Evolutionary conservation across 2,113 vertebrate species (phyloP).

Genomic region (Ibidorhyncha struthersii): DNA sequence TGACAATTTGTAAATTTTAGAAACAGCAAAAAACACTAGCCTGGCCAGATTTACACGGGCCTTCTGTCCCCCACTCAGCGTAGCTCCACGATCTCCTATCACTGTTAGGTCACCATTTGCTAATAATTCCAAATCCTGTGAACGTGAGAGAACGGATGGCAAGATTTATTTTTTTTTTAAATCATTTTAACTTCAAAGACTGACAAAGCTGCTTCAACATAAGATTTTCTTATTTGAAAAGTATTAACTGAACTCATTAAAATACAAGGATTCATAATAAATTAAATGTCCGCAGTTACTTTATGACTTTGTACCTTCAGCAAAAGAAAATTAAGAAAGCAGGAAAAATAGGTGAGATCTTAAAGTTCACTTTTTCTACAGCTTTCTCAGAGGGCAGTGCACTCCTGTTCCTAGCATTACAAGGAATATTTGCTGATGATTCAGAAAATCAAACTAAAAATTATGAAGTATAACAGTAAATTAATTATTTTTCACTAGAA

Average conservation of each 20-base stretch:
- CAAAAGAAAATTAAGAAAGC: background rate
- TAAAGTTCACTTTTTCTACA: background rate
- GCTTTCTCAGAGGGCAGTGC: background rate
- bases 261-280: background rate
- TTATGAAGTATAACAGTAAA: background rate
- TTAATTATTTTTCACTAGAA: background rate
- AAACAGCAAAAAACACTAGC: slow-evolving; percentile 10
- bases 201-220: background rate
- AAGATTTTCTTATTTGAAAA: background rate
- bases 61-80: slow-evolving; percentile 94
- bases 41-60: slow-evolving; percentile 93
- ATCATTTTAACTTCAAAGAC: background rate
- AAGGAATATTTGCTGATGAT: background rate
- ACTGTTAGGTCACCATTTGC: slow-evolving; percentile 87
- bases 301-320: background rate
- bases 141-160: background rate
- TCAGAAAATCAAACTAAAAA: background rate
- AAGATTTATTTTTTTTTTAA: background rate
- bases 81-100: slow-evolving; percentile 92
- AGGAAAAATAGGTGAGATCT: background rate
- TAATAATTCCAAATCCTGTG: slow-evolving; percentile 88
- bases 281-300: background rate
- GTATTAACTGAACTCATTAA: background rate
- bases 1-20: background rate
- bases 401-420: background rate